Evolutionary conservation across 2,797 vertebrate genomes (phyloP).

Genomic region (Oreochromis grahami): DNA sequence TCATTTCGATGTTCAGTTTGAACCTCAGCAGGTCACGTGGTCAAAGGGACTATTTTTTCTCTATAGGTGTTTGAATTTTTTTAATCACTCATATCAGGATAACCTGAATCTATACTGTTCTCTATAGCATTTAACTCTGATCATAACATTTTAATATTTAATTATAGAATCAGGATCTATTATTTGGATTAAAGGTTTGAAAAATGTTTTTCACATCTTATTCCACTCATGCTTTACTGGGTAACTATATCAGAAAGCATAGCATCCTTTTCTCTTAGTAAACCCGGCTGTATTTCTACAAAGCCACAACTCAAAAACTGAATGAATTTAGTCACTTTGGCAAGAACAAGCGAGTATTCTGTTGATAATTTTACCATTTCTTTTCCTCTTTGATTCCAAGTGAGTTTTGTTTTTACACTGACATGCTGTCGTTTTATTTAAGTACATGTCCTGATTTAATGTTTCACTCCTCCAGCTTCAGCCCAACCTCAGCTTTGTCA

Average conservation of each 20-base stretch:
- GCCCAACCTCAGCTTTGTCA: background rate
- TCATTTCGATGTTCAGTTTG: background rate
- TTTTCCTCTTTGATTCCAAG: background rate
- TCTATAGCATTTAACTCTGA: too few species aligned
- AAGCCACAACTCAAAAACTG: background rate
- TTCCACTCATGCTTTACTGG: background rate
- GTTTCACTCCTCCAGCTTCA: background rate
- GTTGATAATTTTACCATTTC: background rate
- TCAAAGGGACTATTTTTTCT: background rate
- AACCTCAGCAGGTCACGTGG: background rate
- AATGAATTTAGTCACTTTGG: fast-evolving
- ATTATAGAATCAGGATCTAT: fast-evolving
- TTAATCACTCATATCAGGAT: background rate
- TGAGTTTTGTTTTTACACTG: background rate
- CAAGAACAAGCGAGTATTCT: background rate
- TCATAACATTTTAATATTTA: background rate
- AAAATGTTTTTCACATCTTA: background rate
- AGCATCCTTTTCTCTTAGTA: background rate
- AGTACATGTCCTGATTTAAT: background rate
- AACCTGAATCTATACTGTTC: too few species aligned
- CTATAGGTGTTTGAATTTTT: background rate
- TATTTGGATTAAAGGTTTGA: background rate
- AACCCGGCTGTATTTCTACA: background rate
- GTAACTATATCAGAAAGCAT: fast-evolving
- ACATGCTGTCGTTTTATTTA: background rate